Conservation (phyloP, 2,113 vertebrate genomes). For the Thalassoma bifasciatum region DNA sequence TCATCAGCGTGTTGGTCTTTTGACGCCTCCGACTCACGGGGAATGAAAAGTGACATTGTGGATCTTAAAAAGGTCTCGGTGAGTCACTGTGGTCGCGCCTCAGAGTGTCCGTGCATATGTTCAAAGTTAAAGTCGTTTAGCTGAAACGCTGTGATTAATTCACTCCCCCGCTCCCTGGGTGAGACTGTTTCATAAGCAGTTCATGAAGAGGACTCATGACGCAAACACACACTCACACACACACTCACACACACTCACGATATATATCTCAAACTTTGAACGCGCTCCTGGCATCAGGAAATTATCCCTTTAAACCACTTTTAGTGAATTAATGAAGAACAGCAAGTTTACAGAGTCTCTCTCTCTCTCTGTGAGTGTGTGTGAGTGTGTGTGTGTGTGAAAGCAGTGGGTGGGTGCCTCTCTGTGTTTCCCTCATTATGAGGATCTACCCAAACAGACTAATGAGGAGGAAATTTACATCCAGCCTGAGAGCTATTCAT, state of each 20-base stretch:
- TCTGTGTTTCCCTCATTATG: not conserved
- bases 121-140: conserved; percentile 18
- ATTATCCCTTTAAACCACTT: conserved; percentile 27
- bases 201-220: conserved; percentile 37
- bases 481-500: not conserved
- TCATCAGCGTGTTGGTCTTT: too few relatives aligned
- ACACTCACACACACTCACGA: conserved; percentile 16
- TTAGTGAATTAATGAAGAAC: conserved; percentile 26
- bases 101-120: not conserved
- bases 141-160: conserved; percentile 55
- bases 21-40: too few relatives aligned
- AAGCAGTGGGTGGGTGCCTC: not conserved
- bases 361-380: conserved; percentile 16
- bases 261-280: conserved; percentile 38
- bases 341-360: conserved; percentile 1
- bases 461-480: not conserved
- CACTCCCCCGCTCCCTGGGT: conserved; percentile 32
- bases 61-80: conserved; percentile 6
- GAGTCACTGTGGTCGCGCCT: not conserved
- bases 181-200: conserved; percentile 55
- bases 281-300: conserved; percentile 28
- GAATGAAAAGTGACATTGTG: too few relatives aligned
- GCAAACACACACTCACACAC: not conserved
- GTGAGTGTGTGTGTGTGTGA: conserved; percentile 3
- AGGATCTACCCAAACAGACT: conserved; percentile 14